Percentiles rank a stretch among this genome's conserved stretches.
Conservation (phyloP, 2,113 vertebrate genomes). For the Mus spicilegus region DNA sequence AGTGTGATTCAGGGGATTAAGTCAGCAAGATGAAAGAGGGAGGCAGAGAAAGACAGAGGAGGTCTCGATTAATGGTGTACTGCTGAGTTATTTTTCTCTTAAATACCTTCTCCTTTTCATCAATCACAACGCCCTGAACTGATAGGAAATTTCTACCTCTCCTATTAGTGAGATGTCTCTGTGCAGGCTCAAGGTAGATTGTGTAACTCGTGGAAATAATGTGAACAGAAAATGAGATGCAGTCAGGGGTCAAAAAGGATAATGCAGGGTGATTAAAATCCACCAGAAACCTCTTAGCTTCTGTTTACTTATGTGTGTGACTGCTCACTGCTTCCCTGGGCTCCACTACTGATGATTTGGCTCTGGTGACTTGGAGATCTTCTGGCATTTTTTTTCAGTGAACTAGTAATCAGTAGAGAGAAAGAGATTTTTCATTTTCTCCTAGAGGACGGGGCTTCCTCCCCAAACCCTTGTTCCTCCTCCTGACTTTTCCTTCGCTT, state of each 20-base stretch:
- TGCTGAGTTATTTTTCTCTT: conserved; percentile 52
- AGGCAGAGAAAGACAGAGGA: neutral
- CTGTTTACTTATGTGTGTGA: neutral
- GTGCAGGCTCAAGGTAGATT: neutral
- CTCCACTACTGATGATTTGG: neutral
- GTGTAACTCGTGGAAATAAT: neutral
- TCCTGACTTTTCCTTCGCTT: neutral
- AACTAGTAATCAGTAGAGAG: neutral
- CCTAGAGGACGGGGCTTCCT: neutral
- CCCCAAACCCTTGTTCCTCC: neutral
- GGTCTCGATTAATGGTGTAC: neutral
- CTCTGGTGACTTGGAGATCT: neutral
- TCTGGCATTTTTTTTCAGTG: neutral
- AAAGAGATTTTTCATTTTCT: neutral
- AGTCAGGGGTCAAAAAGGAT: neutral
- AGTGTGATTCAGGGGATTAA: conserved; percentile 6
- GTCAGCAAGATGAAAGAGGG: conserved; percentile 26
- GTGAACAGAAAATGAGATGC: conserved; percentile 28
- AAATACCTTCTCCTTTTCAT: conserved; percentile 48
- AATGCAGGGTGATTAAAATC: neutral
- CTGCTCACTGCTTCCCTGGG: neutral
- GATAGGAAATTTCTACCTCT: conserved; percentile 35
- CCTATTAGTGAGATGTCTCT: conserved; percentile 33
- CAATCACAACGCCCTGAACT: conserved; percentile 17
- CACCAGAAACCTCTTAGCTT: neutral